phyloP scores from a whole-genome alignment of 2,797 vertebrate species.

The Artibeus jamaicensis region DNA sequence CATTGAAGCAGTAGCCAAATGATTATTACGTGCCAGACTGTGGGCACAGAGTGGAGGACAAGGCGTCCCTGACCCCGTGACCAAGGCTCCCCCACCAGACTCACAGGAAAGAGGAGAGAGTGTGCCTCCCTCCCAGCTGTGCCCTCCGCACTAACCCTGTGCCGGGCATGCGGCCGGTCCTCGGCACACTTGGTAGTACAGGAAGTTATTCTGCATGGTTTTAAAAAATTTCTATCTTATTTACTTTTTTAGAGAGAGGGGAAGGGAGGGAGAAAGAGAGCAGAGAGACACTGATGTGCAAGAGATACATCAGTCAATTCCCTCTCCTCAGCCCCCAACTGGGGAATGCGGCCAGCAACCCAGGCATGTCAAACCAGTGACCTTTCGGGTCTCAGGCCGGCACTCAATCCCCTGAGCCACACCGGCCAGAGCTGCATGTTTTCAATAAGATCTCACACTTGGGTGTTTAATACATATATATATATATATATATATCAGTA shows the following conservation, averaged over 20 bases:
- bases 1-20: background rate
- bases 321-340: too few species aligned
- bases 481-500: background rate
- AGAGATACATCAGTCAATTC: too few species aligned
- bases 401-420: too few species aligned
- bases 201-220: background rate
- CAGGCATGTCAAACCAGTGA: too few species aligned
- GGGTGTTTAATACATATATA: background rate
- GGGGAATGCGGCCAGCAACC: too few species aligned
- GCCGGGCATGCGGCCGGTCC: background rate
- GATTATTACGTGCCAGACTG: background rate
- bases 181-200: background rate
- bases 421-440: background rate
- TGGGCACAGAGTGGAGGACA: background rate
- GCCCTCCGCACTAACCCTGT: background rate
- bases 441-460: background rate
- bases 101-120: background rate
- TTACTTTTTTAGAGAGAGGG: too few species aligned
- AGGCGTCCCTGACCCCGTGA: background rate
- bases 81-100: background rate
- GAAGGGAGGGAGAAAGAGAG: too few species aligned
- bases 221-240: background rate
- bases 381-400: too few species aligned
- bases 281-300: too few species aligned
- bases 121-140: background rate